Conservation (phyloP, 2,113 vertebrate genomes). For the Sander lucioperca region DNA sequence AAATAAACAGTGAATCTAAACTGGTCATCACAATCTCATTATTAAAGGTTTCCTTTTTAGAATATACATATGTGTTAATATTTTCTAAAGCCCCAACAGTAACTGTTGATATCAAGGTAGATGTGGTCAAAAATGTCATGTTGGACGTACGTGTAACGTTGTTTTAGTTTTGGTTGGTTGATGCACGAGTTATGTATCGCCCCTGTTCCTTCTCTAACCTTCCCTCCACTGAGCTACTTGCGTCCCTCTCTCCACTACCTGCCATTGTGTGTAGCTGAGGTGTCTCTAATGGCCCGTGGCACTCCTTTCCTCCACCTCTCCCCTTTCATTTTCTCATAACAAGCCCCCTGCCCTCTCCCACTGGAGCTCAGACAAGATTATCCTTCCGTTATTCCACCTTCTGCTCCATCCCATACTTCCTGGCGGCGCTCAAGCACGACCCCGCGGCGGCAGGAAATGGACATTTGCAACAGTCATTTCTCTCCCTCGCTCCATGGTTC, state of each 20-base stretch:
- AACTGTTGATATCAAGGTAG: not conserved
- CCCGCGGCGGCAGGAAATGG: conserved; percentile 71
- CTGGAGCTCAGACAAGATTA: conserved; percentile 81
- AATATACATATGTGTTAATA: not conserved
- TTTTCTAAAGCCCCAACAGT: not conserved
- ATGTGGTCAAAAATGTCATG: not conserved
- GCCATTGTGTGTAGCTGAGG: conserved; percentile 66
- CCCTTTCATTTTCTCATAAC: conserved; percentile 80
- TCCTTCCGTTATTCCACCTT: conserved; percentile 76
- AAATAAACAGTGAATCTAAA: not conserved
- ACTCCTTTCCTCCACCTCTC: conserved; percentile 74
- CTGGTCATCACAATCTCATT: not conserved
- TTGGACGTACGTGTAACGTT: not conserved
- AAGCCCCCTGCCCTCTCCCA: conserved; percentile 74
- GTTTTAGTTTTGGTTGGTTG: conserved; percentile 6
- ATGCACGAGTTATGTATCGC: not conserved
- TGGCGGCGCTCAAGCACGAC: conserved; percentile 66
- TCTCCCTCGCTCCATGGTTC: conserved; percentile 49
- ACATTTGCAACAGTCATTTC: conserved; percentile 71
- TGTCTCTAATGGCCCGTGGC: conserved; percentile 74
- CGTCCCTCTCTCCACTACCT: conserved; percentile 46
- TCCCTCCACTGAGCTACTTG: conserved; percentile 34
- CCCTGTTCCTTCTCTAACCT: conserved; percentile 24
- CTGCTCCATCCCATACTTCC: conserved; percentile 68
- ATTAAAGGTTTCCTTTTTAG: not conserved